These are phyloP conservation scores for Spisula subtruncata DNA, from an alignment of 2,888 invertebrate genomes.

Conservation along the genomic window DNA sequence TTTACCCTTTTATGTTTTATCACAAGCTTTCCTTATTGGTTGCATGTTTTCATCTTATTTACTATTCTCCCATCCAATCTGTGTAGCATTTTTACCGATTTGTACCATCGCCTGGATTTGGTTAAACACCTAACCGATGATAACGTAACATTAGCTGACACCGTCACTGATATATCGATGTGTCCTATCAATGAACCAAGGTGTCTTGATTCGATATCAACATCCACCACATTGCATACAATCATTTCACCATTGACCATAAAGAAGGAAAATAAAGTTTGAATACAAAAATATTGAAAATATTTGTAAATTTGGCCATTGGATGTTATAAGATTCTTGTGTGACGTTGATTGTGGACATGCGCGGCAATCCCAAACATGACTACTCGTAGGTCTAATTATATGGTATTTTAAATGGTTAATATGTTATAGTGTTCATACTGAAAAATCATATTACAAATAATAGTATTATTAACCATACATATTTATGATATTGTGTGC, in stretches of 20 bases:
- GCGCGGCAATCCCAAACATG: no score
- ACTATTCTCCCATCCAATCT: no score
- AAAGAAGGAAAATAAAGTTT: neutral
- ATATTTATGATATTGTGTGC: no score
- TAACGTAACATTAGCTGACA: neutral
- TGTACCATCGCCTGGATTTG: neutral
- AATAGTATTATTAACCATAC: no score
- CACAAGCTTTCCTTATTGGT: conserved; percentile 3
- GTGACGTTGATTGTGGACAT: neutral
- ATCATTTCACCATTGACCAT: neutral
- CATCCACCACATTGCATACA: neutral
- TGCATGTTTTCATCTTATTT: neutral
- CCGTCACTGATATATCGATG: neutral
- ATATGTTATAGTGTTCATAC: no score
- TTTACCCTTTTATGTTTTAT: no score
- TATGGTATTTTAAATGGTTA: no score
- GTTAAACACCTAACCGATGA: neutral
- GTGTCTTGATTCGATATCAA: neutral
- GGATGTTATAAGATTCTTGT: neutral
- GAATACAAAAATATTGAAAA: neutral
- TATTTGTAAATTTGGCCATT: neutral
- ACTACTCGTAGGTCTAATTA: no score
- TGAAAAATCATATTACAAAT: no score
- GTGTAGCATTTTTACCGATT: neutral
- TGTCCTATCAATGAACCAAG: neutral